phyloP scores from a whole-genome alignment of 2,888 invertebrate species.

The Mycogona germanica region DNA sequence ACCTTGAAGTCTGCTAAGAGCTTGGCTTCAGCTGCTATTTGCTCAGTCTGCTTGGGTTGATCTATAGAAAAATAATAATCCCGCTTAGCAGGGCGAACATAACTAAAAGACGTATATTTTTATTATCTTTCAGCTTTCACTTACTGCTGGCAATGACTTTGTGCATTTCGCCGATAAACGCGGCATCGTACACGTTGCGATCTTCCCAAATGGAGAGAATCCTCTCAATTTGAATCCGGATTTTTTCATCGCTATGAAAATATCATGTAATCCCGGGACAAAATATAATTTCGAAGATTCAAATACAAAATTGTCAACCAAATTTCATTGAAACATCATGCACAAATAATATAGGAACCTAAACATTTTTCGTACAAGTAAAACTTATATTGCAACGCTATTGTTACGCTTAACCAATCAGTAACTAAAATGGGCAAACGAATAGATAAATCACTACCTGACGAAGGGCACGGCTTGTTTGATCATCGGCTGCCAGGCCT shows the following conservation, averaged over 20 bases:
- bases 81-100: no score
- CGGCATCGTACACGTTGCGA: constrained; percentile 75
- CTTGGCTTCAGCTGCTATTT: constrained; percentile 32
- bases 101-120: no score
- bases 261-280: no score
- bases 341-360: constrained; percentile 40
- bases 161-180: constrained; percentile 73
- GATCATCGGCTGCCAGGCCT: constrained; percentile 14
- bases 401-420: background rate
- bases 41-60: constrained; percentile 13
- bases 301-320: background rate
- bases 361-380: constrained; percentile 45
- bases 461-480: constrained; percentile 52
- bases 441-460: constrained; percentile 29
- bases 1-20: constrained; percentile 57
- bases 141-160: no score
- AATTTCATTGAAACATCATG: background rate
- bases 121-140: no score
- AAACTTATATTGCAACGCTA: background rate
- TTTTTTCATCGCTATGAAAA: constrained; percentile 64
- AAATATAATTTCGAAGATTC: background rate
- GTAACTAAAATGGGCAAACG: no score
- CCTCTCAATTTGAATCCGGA: constrained; percentile 69
- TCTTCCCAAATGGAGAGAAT: constrained; percentile 97
- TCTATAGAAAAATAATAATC: background rate